Conservation (phyloP, 1,140 invertebrate genomes). For the Drosophila ambigua region DNA sequence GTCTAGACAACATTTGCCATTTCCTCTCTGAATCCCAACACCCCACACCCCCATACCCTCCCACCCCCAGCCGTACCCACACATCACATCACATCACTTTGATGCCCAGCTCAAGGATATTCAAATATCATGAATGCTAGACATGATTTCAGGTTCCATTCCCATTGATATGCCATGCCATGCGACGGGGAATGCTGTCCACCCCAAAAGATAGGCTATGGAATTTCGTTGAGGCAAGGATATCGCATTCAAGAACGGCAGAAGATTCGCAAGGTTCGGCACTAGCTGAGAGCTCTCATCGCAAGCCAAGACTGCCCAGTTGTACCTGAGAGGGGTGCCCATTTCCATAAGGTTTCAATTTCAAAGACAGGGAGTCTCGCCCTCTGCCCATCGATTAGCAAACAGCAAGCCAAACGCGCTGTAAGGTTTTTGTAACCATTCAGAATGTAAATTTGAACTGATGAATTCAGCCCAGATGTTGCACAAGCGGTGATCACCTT, state of each 20-base stretch:
- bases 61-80: too few relatives aligned
- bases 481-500: neutral
- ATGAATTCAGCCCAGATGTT: neutral
- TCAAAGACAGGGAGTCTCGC: too few relatives aligned
- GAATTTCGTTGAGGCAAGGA: slow-evolving; percentile 9
- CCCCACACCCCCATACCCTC: neutral
- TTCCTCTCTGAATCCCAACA: slow-evolving; percentile 21
- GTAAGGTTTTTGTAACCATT: neutral
- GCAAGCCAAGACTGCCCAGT: too few relatives aligned
- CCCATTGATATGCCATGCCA: too few relatives aligned
- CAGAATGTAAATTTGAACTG: neutral
- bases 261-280: too few relatives aligned
- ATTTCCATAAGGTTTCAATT: too few relatives aligned
- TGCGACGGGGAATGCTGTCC: neutral
- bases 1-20: slow-evolving; percentile 67
- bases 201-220: slow-evolving; percentile 39
- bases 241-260: too few relatives aligned
- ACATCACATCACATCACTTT: slow-evolving; percentile 3
- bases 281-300: too few relatives aligned
- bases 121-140: slow-evolving; percentile 6
- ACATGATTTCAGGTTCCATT: too few relatives aligned
- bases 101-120: slow-evolving; percentile 8
- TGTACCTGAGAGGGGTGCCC: too few relatives aligned
- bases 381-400: too few relatives aligned
- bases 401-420: too few relatives aligned